A percentile compares a stretch with the other conserved stretches of the same genome.
Evolutionary conservation across 2,888 invertebrate genomes (phyloP).

Genomic region (Taphrorychus bicolor): DNA sequence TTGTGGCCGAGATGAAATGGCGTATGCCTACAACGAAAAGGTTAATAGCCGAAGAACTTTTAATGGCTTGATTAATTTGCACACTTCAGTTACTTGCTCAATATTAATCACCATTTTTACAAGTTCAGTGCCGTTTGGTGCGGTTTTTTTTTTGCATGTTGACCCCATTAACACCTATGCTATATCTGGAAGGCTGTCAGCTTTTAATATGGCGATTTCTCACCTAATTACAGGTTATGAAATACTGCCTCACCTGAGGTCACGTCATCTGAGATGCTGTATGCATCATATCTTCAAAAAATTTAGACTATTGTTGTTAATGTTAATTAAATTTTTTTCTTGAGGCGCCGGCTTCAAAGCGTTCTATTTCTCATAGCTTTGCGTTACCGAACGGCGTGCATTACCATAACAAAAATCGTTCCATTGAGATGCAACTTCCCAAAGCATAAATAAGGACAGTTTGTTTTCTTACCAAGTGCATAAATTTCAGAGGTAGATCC

Average conservation of each 20-base stretch:
- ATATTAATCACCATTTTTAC: constrained; percentile 13
- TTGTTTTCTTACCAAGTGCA: constrained; percentile 25
- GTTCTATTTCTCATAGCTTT: background rate
- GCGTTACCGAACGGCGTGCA: background rate
- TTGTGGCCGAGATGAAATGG: background rate
- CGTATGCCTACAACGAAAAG: constrained; percentile 2
- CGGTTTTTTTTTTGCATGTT: background rate
- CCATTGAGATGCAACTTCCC: constrained; percentile 16
- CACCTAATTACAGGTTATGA: background rate
- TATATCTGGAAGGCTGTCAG: constrained; percentile 1
- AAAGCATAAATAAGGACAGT: constrained; percentile 32
- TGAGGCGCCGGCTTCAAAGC: background rate
- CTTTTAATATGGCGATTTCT: background rate
- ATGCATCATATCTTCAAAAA: background rate
- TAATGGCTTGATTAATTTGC: constrained; percentile 20
- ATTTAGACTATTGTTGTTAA: background rate
- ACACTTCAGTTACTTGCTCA: constrained; percentile 8
- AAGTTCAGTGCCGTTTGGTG: background rate
- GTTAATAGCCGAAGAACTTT: constrained; percentile 23
- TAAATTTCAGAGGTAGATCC: constrained; percentile 28
- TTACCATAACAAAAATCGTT: constrained; percentile 21
- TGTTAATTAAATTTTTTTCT: background rate
- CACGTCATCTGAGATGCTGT: background rate
- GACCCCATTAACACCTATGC: background rate
- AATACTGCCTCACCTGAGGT: background rate